These are phyloP conservation scores for Phortica variegata DNA, from an alignment of 1,140 invertebrate genomes.

Conservation along the genomic window DNA sequence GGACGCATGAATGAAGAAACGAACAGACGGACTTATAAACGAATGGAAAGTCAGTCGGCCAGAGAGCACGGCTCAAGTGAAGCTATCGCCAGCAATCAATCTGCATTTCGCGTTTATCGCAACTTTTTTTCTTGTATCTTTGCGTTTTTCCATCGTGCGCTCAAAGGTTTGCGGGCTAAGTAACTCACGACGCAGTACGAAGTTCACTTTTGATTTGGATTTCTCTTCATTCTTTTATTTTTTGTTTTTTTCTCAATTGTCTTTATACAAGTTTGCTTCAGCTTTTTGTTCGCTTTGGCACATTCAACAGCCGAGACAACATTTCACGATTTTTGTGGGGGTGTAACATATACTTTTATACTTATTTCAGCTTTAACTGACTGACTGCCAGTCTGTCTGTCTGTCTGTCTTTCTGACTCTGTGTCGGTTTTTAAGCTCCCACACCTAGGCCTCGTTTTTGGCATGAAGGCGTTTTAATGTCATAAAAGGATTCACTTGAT, in stretches of 20 bases:
- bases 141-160: constrained; percentile 45
- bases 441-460: constrained; percentile 17
- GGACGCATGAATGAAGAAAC: too few species aligned
- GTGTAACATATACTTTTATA: too few species aligned
- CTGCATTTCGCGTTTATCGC: constrained; percentile 46
- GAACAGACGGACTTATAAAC: too few species aligned
- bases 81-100: constrained; percentile 49
- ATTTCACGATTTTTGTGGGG: neutral
- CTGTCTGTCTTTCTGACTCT: constrained; percentile 23
- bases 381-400: constrained; percentile 18
- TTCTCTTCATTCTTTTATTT: constrained; percentile 4
- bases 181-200: constrained; percentile 30
- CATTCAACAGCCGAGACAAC: neutral
- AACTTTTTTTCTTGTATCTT: too few species aligned
- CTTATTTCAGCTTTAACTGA: too few species aligned
- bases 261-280: too few species aligned
- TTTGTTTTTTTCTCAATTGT: too few species aligned
- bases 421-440: too few species aligned
- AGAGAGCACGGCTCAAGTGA: constrained; percentile 29
- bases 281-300: too few species aligned
- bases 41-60: constrained; percentile 32
- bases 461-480: constrained; percentile 38
- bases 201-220: constrained; percentile 7
- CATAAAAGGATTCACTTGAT: constrained; percentile 58
- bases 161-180: constrained; percentile 47